Evolutionary conservation across 2,113 vertebrate genomes (phyloP), one percentile per base, ranked within the genome.

Genomic region (Lagopus leucura): DNA sequence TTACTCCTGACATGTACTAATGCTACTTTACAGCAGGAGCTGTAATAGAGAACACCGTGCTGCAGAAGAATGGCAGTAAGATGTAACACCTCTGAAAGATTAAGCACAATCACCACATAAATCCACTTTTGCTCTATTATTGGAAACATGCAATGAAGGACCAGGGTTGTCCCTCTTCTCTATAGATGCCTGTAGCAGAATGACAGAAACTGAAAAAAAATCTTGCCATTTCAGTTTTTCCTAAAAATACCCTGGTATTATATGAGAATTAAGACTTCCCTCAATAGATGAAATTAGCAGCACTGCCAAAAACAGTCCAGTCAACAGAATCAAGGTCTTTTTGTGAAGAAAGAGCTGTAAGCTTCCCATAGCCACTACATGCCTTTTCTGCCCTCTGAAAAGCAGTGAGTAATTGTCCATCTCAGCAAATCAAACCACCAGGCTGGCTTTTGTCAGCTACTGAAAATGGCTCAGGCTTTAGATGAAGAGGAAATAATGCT

Each of bases 381-480:
- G 25, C 32, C 45, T 34, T 27, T 65, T 67, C 81, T 65, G 19
- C 28, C 75, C 42, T n/a, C 50, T 79, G 70, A 72, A 69, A 92
- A 84, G 18, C 17, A 52, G 36, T 34, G 38, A 91, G 1, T 36
- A 91, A 91, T 42, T 89, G 55, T 48, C 42, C 50, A 58, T 47
- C 82, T 76, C 75, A 89, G 60, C 45, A 87, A 86, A 89, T n/a
- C 54, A 63, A 91, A 88, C 36, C 38, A 82, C 34, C 69, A 54
- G n/a, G 4, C 11, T 13, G 36, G 58, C 24, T 63, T 80, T 77
- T 72, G 42, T 55, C 85, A 93, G 65, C 42, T 82, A 15, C 42
- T 58, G 69, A 34, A 27, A 96, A 86, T 5, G 34, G 8, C 38
- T 70, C 32, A 28, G 32, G 8, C 18, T 25, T 12, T 61, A 71